These are phyloP conservation scores for Gallinago nigripennis DNA, from an alignment of 2,797 vertebrate species.

Conservation along the genomic window DNA sequence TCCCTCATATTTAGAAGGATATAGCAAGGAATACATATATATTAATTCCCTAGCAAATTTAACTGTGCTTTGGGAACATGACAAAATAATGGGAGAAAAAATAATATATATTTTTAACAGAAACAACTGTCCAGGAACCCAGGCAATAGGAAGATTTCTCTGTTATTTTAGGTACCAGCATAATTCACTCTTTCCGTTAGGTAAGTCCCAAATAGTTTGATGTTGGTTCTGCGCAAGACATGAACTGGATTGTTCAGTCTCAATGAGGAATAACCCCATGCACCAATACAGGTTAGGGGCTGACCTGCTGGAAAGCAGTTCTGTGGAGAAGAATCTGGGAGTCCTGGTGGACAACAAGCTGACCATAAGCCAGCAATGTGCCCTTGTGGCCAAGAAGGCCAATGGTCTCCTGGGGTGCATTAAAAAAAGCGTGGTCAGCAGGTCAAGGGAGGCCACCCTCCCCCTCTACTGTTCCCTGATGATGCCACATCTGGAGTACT, in stretches of 20 bases:
- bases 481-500: background rate
- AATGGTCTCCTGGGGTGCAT: background rate
- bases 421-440: background rate
- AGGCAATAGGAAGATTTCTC: background rate
- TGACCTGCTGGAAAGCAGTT: background rate
- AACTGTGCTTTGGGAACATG: background rate
- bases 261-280: background rate
- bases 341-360: background rate
- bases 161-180: background rate
- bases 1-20: background rate
- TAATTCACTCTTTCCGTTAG: background rate
- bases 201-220: background rate
- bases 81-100: background rate
- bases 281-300: background rate
- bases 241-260: background rate
- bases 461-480: background rate
- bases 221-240: background rate
- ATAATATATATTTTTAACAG: background rate
- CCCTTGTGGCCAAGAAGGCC: background rate
- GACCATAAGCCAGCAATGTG: background rate
- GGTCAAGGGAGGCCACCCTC: background rate
- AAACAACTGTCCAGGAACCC: background rate
- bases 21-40: background rate
- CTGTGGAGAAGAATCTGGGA: background rate
- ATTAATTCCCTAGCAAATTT: background rate